These are phyloP conservation scores for Polydrusus cervinus DNA, from an alignment of 2,888 invertebrate species.

Conservation along the genomic window DNA sequence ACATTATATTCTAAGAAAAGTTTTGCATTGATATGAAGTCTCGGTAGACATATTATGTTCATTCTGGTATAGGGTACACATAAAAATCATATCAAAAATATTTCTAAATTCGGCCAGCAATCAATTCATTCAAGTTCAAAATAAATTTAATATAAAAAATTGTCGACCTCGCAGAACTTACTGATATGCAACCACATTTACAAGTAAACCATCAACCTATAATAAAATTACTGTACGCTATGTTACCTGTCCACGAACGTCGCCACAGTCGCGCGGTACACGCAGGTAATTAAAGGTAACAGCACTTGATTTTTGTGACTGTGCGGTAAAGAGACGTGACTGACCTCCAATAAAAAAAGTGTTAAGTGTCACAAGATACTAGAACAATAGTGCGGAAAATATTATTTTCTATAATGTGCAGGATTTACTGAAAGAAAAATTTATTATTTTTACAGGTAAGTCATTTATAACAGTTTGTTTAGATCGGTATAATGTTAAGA, in stretches of 20 bases:
- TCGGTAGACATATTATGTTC: too few species aligned
- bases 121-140: too few species aligned
- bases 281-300: constrained; percentile 64
- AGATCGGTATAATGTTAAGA: constrained; percentile 3
- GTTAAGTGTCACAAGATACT: constrained; percentile 54
- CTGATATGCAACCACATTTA: constrained; percentile 11
- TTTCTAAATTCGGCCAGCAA: too few species aligned
- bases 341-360: constrained; percentile 59
- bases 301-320: constrained; percentile 59
- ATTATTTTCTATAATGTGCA: constrained; percentile 41
- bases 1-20: too few species aligned
- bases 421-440: constrained; percentile 48
- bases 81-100: too few species aligned
- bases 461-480: constrained; percentile 18
- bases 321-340: constrained; percentile 53
- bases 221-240: constrained; percentile 35
- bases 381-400: constrained; percentile 33
- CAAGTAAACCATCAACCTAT: constrained; percentile 3
- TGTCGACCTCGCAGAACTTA: too few species aligned
- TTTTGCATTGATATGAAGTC: too few species aligned
- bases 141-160: too few species aligned
- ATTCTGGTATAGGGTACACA: too few species aligned
- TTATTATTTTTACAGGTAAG: constrained; percentile 46
- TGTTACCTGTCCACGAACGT: constrained; percentile 56
- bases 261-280: constrained; percentile 56